Conservation (phyloP, 2,797 vertebrate genomes). For the Pterois miles region DNA sequence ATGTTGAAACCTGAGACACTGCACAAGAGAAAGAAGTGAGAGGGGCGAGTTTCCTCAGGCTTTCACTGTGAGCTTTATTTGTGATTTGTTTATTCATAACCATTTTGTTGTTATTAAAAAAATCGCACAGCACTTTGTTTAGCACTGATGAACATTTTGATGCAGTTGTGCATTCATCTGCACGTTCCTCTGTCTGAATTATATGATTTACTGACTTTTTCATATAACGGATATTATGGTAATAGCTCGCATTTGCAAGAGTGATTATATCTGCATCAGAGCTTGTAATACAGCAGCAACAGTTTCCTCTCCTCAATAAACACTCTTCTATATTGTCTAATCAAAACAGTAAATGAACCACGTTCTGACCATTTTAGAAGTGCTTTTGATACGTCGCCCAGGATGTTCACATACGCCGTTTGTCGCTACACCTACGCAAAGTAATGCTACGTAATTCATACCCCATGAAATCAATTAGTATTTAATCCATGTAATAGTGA, state of each 20-base stretch:
- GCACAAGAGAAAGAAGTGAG: background rate
- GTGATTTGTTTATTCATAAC: background rate
- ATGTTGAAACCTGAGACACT: constrained; percentile 4
- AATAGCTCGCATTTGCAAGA: background rate
- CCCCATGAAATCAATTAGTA: too few species aligned
- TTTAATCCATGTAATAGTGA: too few species aligned
- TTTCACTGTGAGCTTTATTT: background rate
- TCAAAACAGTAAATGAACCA: background rate
- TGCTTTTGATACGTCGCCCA: accelerated
- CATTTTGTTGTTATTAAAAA: background rate
- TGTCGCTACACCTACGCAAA: too few species aligned
- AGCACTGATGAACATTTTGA: background rate
- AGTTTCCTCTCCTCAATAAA: background rate
- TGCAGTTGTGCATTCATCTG: background rate
- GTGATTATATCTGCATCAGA: background rate
- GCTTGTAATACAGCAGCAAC: background rate
- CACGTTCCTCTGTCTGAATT: background rate
- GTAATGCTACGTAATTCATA: too few species aligned
- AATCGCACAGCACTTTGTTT: background rate
- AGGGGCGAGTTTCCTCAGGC: background rate
- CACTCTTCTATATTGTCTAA: background rate
- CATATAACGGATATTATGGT: background rate
- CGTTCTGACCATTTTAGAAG: background rate
- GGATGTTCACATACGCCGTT: too few species aligned
- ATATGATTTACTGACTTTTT: background rate